Percentiles rank a stretch among this genome's conserved stretches.
These are phyloP conservation scores for Andricus curvator DNA, from an alignment of 2,888 invertebrate species.

Conservation along the genomic window DNA sequence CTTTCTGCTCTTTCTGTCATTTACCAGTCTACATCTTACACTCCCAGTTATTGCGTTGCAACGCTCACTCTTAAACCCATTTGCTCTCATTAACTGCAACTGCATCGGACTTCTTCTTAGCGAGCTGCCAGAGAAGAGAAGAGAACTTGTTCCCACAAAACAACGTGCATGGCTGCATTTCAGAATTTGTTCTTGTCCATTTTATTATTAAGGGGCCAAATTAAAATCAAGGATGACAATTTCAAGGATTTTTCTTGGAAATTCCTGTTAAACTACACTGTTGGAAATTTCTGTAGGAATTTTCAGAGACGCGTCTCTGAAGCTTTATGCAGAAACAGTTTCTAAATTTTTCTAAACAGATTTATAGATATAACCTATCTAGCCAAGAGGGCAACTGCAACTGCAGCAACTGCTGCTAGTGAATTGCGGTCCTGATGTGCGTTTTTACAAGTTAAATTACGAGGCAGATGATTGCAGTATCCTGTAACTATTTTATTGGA, in stretches of 20 bases:
- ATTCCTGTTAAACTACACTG: too few relatives aligned
- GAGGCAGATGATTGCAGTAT: too few relatives aligned
- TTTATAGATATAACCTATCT: too few relatives aligned
- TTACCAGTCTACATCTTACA: slow-evolving; percentile 4
- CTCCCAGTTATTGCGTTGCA: neutral
- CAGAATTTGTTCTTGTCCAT: slow-evolving; percentile 17
- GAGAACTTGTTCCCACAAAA: slow-evolving; percentile 32
- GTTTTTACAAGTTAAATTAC: too few relatives aligned
- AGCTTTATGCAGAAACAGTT: too few relatives aligned
- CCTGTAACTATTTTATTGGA: too few relatives aligned
- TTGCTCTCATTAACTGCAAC: slow-evolving; percentile 36
- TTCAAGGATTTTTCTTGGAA: neutral
- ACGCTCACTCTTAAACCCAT: slow-evolving; percentile 28
- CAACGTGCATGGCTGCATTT: neutral
- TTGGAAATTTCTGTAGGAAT: too few relatives aligned
- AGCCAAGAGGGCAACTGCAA: too few relatives aligned
- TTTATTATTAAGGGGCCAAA: slow-evolving; percentile 8
- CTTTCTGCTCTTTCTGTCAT: slow-evolving; percentile 11
- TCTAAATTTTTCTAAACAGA: too few relatives aligned
- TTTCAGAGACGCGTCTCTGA: too few relatives aligned
- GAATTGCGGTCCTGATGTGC: too few relatives aligned
- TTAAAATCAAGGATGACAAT: neutral
- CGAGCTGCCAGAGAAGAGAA: neutral
- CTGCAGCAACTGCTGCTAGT: too few relatives aligned
- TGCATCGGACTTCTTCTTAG: slow-evolving; percentile 33